Evolutionary conservation across 2,113 vertebrate genomes (phyloP).

Genomic region (Zapus hudsonius): DNA sequence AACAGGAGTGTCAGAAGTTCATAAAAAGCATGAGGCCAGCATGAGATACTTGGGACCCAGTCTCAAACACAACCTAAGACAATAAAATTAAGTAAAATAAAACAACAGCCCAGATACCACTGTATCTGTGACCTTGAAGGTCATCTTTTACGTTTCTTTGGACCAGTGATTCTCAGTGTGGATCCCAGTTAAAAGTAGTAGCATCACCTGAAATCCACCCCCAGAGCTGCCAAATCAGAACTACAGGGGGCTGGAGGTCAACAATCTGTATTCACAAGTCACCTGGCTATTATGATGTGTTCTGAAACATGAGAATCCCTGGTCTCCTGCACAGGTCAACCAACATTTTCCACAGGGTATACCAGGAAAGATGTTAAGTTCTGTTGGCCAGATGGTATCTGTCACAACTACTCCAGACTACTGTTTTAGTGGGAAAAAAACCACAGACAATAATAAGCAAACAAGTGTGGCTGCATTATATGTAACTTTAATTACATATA

Average conservation of each 20-base stretch:
- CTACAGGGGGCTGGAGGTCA: not conserved
- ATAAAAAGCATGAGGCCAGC: no score
- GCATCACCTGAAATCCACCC: not conserved
- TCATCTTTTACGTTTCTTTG: not conserved
- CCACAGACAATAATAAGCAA: not conserved
- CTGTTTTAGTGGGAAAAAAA: not conserved
- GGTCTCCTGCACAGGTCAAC: not conserved
- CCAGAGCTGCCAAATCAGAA: not conserved
- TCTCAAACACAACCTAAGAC: no score
- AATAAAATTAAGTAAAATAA: no score
- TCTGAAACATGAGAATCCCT: not conserved
- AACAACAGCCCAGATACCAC: no score
- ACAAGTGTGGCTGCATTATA: not conserved
- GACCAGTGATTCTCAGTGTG: not conserved
- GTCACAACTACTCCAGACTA: not conserved
- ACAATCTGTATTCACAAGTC: not conserved
- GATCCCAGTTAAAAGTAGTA: not conserved
- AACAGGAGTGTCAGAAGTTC: no score
- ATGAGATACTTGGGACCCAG: no score
- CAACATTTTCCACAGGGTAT: not conserved
- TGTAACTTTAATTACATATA: constrained; percentile 2
- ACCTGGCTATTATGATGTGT: not conserved
- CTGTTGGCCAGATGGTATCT: not conserved
- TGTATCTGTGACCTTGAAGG: not conserved
- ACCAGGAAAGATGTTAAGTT: constrained; percentile 10